Evolutionary conservation across 2,888 invertebrate species (phyloP), one percentile per base, ranked within the genome.

Genomic region (Autographa gamma): DNA sequence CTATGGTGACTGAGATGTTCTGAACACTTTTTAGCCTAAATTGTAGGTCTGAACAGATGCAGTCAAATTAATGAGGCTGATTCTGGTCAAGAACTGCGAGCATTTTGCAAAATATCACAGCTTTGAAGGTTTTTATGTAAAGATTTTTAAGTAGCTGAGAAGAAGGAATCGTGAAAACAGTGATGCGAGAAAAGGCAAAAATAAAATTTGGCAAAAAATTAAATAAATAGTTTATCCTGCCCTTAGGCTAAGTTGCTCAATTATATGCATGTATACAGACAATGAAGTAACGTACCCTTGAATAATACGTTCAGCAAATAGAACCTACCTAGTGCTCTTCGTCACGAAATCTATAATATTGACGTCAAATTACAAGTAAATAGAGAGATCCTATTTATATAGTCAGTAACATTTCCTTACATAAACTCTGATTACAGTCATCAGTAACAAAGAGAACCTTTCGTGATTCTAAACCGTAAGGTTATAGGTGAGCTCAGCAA

Each of bases 61-160:
- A 25, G 25, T 25, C 25, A 25, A 25, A 25, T 3, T 25, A 25
- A 25, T 25, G 3, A 25, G 25, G 25, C 3, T 2, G 25, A 34
- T 9, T 9, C 34, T 4, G 34, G 34, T 41, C 1, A 43, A 43
- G 5, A 43, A 43, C 3, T 43, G 13, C 14, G 14, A 43, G 43
- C 1, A 43, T 16, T n/a, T n/a, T n/a, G 6, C 5, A 43, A 43
- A 48, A 48, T 25, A 25, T 7, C n/a, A 8, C 16, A 6, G n/a
- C 8, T 48, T 48, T 5, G 16, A n/a, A 48, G 48, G n/a, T n/a
- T 16, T 74, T 71, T 60, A 25, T 11, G n/a, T 31, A 9, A 32
- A 54, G 54, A 11, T 19, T 4, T 25, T 19, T 11, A 5, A 13
- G 11, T 19, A 56, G 54, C n/a, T 48, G n/a, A n/a, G 48, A 48